These are phyloP conservation scores for Pseudorectes ferrugineus DNA, from an alignment of 2,113 vertebrate species.

Conservation along the genomic window DNA sequence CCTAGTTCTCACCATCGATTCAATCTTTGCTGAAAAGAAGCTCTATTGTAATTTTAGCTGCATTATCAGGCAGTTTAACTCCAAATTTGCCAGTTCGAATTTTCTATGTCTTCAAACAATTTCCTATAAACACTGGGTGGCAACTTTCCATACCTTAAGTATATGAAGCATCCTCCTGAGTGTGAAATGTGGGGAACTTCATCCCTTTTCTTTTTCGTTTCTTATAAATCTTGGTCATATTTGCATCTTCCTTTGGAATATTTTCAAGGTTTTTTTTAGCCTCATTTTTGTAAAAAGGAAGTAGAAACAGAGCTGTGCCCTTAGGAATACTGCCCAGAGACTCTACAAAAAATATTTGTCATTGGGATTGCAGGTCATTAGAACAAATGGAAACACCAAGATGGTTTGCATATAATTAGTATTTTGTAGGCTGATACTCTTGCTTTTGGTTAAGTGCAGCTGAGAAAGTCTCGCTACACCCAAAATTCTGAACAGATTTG, in stretches of 20 bases:
- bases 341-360: neutral
- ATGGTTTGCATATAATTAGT: neutral
- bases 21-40: neutral
- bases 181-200: neutral
- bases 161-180: neutral
- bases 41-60: neutral
- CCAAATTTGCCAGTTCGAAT: neutral
- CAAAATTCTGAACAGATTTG: neutral
- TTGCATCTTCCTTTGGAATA: neutral
- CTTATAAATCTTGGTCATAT: neutral
- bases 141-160: neutral
- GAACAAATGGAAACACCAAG: neutral
- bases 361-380: neutral
- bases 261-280: fast-evolving
- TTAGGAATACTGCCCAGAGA: neutral
- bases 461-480: neutral
- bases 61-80: neutral
- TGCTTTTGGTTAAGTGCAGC: neutral
- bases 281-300: neutral
- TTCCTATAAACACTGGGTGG: neutral
- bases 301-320: neutral
- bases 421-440: neutral
- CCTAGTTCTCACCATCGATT: neutral
- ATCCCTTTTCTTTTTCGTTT: neutral
- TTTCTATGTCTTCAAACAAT: neutral